Conservation (phyloP, 2,797 vertebrate genomes). For the Premnoplex brunnescens region DNA sequence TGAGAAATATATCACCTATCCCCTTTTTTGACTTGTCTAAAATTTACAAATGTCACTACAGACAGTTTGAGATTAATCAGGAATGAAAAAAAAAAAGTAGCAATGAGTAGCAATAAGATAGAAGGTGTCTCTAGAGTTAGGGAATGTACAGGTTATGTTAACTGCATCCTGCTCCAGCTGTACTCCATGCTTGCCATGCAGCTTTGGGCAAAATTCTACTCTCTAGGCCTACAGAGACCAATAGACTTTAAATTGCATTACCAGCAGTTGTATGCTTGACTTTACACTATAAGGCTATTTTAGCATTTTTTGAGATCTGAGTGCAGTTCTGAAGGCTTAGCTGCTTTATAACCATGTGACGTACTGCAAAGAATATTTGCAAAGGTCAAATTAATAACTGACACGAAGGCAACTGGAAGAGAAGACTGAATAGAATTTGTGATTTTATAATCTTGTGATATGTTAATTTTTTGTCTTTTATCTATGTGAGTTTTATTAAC, state of each 20-base stretch:
- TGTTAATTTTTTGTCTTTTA: conserved; percentile 46
- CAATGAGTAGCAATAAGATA: background rate
- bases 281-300: background rate
- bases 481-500: conserved; percentile 45
- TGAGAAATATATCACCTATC: background rate
- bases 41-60: background rate
- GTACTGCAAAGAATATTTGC: conserved; percentile 8
- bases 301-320: background rate
- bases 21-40: background rate
- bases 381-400: conserved; percentile 61
- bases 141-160: background rate
- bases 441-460: conserved; percentile 46
- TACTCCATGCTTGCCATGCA: background rate
- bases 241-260: background rate
- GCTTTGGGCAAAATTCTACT: background rate
- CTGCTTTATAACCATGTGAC: conserved; percentile 25
- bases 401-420: conserved; percentile 1
- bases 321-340: background rate
- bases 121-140: background rate
- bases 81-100: background rate
- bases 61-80: background rate
- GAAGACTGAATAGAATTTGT: conserved; percentile 35
- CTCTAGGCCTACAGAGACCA: background rate
- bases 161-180: background rate
- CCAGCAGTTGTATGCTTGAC: background rate